Evolutionary conservation across 2,113 vertebrate species (phyloP), one percentile per base, ranked within the genome.

Genomic region (Candoia aspera): DNA sequence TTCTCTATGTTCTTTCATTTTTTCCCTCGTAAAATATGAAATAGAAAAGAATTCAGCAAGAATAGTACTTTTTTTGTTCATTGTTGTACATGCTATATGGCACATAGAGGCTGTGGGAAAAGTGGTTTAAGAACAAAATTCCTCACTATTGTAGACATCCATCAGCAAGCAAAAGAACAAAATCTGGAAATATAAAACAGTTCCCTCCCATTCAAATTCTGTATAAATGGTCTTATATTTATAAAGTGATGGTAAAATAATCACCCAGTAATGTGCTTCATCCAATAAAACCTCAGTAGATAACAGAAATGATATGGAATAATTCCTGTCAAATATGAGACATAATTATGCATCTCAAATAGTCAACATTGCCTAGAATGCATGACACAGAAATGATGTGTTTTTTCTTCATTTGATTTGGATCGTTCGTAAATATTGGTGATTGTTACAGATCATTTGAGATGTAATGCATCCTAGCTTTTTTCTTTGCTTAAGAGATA

Each of bases 21-120:
- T 92, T 94, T 94, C 95, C 87, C 90, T 24, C 17, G 42, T 92
- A 87, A n/a, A 95, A 93, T 83, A 91, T 91, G 87, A 94, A 94
- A 92, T 91, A 91, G 90, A 95, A 95, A 91, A 96, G 64, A 96
- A 95, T 58, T 90, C 94, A 29, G 91, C 53, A 90, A 86, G 93
- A 84, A 92, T 87, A 46, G 91, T 93, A 91, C 60, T 89, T 96
- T 93, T 91, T 93, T 73, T 92, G 37, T 90, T 93, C 62, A 57
- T 11, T 92, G 92, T 58, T 96, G 73, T 94, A 90, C 68, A 89
- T 91, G 91, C 90, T 88, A 54, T 89, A 95, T 91, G 92, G 93
- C 94, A 89, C 26, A 91, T 84, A 89, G 64, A 49, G 92, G 90
- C 5, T 91, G 11, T 94, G 87, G 90, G 93, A 95, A 93, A 93